Evolutionary conservation across 2,797 vertebrate genomes (phyloP).

Genomic region (Neoniphon sammara): DNA sequence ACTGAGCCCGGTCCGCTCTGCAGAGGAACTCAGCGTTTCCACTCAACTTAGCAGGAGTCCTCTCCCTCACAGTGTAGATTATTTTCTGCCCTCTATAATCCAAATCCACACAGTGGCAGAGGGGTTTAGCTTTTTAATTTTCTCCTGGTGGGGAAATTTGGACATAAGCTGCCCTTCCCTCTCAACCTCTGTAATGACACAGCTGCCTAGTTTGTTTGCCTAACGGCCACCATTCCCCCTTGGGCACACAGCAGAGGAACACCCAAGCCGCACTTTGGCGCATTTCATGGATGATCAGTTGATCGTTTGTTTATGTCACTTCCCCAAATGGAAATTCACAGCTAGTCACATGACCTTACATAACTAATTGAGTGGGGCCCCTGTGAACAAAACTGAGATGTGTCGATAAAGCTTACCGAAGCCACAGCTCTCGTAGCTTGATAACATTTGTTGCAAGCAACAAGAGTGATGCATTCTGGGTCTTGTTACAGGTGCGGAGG

Average conservation of each 20-base stretch:
- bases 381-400: conserved; percentile 6
- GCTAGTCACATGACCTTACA: conserved; percentile 30
- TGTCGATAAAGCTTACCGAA: conserved; percentile 36
- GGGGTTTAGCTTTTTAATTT: conserved; percentile 66
- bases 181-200: conserved; percentile 35
- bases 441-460: conserved; percentile 25
- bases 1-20: conserved; percentile 47
- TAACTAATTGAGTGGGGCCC: conserved; percentile 28
- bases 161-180: conserved; percentile 35
- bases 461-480: conserved; percentile 20
- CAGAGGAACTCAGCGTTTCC: conserved; percentile 64
- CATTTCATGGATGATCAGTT: conserved; percentile 41
- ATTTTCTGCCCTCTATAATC: conserved; percentile 62
- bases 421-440: conserved; percentile 26
- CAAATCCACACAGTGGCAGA: conserved; percentile 63
- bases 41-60: conserved; percentile 52
- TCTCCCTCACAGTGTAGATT: conserved; percentile 55
- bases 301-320: conserved; percentile 53
- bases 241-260: conserved; percentile 2
- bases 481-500: not conserved
- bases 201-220: conserved; percentile 28
- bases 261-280: not conserved
- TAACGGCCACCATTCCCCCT: not conserved
- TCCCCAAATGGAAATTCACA: conserved; percentile 44
- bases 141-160: conserved; percentile 57